Conservation (phyloP, 2,797 vertebrate species). For the Merluccius polli region DNA sequence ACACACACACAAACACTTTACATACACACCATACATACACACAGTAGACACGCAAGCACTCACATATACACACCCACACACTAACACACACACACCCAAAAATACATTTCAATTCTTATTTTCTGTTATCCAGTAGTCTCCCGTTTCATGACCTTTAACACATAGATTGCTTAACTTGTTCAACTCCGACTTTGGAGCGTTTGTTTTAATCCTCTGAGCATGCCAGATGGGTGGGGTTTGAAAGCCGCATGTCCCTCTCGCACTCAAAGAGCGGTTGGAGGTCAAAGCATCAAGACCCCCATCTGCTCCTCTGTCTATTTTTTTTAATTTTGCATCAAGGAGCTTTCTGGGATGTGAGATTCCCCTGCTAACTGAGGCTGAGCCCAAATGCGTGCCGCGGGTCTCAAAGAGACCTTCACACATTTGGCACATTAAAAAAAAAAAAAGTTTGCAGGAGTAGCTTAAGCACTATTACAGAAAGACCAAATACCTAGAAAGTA, state of each 20-base stretch:
- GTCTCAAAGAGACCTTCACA: not conserved
- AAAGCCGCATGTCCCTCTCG: not conserved
- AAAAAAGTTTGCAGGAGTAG: not conserved
- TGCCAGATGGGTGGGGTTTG: constrained; percentile 3
- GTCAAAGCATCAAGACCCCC: constrained; percentile 1
- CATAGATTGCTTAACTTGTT: constrained; percentile 4
- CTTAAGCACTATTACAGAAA: not conserved
- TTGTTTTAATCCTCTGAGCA: not conserved
- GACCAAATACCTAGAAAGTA: not conserved
- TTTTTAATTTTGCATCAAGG: constrained; percentile 6
- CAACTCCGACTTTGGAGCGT: constrained; percentile 7
- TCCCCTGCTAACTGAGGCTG: not conserved
- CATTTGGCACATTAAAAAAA: not conserved
- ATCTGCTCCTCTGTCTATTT: not conserved
- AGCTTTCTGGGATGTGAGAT: not conserved
- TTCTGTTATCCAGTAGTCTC: not conserved
- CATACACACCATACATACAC: no score
- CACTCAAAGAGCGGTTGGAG: not conserved
- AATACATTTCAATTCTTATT: not conserved
- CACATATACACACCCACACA: no score
- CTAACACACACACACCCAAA: no score
- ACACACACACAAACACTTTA: no score
- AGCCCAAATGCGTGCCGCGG: not conserved
- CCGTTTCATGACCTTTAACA: constrained; percentile 4
- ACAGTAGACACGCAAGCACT: no score